Percentiles rank a stretch among this genome's conserved stretches.
Conservation (phyloP, 2,113 vertebrate genomes). For the Sminthopsis crassicaudata region DNA sequence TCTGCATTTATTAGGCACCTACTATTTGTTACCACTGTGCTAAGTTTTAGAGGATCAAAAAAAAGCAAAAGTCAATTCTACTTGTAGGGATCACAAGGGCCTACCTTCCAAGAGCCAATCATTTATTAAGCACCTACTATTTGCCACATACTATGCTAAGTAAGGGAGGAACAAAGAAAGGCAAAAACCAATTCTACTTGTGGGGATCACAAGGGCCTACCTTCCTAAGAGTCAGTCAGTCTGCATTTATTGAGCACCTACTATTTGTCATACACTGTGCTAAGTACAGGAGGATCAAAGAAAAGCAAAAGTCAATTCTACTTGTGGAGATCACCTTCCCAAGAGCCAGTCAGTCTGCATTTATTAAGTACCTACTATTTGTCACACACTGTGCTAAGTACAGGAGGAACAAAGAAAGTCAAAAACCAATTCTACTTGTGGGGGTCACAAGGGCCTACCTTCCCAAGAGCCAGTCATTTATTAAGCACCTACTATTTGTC, state of each 20-base stretch:
- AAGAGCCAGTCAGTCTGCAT: background rate
- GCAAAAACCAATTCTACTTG: background rate
- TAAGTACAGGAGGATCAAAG: background rate
- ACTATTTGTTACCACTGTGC: background rate
- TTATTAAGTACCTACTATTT: background rate
- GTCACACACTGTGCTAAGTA: background rate
- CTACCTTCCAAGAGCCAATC: background rate
- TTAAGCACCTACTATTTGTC: no score
- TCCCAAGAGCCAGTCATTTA: no score
- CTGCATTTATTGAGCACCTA: background rate
- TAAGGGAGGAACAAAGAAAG: background rate
- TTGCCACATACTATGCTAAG: background rate
- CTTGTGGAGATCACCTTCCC: background rate
- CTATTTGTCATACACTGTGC: background rate
- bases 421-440: no score
- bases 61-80: background rate
- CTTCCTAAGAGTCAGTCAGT: background rate
- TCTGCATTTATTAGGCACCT: background rate
- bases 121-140: background rate
- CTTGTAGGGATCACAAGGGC: background rate
- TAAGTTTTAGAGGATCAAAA: background rate
- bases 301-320: background rate
- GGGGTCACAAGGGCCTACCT: no score
- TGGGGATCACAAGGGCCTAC: background rate
- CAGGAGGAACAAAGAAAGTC: background rate